Base-by-base conservation (phyloP, 1,140 invertebrate genomes). In the Papilio machaon region DNA sequence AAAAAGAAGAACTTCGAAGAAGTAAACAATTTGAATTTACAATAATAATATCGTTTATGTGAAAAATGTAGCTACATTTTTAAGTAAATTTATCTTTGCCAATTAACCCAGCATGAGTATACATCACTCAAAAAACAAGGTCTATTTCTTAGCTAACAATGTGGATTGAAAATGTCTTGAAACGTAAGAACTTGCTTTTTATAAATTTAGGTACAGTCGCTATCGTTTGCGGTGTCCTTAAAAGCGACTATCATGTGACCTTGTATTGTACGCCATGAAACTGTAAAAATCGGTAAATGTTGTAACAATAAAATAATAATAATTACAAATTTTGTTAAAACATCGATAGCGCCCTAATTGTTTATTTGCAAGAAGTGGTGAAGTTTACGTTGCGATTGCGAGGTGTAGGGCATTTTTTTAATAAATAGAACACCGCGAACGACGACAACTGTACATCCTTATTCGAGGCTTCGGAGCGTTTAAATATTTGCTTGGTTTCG, bases 401-500 rank as follows among this genome's bases (percentile, higher is more conserved):
- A 49, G 47, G 47, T 43, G 4, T 9, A 49, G 13, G 10, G 9
- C 10, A 49, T 49, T n/a, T 58, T 58, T 17, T n/a, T 7, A 8
- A 5, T 58, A n/a, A 58, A 15, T n/a, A 17, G 17, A 58, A 58
- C 54, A 58, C 54, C 17, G 54, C 17, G 17, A n/a, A 7, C 7
- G 54, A n/a, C n/a, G 5, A 17, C 54, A 15, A 58, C 54, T 58
- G 54, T 58, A 58, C 73, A 75, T 75, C 73, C 73, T 75, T 52
- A 75, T 75, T 75, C 73, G n/a, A 75, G 46, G 47, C 73, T 49
- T 77, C 81, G 82, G 30, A 81, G 73, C 81, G 81, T 80, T 87
- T 77, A 90, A 92, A 92, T 91, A 92, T 91, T 92, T 90, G 87
- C 80, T 81, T 83, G 80, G 85, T 83, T 79, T 85, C 89, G 84